Conservation (phyloP, 2,113 vertebrate genomes). For the Phylloscopus trochiloides region DNA sequence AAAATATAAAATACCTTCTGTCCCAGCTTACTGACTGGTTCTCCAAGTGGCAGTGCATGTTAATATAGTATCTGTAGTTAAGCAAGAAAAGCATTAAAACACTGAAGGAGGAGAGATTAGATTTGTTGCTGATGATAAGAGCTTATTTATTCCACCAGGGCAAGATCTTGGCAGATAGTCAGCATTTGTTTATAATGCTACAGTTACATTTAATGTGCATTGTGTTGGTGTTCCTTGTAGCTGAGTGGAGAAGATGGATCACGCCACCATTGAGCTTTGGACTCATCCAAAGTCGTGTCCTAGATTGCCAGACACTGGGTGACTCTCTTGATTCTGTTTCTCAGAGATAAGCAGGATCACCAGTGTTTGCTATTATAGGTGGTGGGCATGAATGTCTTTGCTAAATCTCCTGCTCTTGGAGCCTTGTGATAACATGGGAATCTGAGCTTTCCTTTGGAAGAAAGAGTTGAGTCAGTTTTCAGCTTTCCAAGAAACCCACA, state of each 20-base stretch:
- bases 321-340: neutral
- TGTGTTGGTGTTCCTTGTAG: neutral
- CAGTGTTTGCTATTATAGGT: fast-evolving
- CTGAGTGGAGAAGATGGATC: neutral
- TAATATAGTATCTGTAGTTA: neutral
- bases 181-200: neutral
- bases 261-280: fast-evolving
- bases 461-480: neutral
- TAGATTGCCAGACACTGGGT: neutral
- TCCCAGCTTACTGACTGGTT: constrained; percentile 7
- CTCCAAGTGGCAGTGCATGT: constrained; percentile 31
- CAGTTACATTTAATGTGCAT: neutral
- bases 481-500: neutral
- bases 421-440: neutral
- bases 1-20: constrained; percentile 30
- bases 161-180: neutral
- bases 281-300: neutral
- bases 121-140: neutral
- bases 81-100: constrained; percentile 2
- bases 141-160: neutral
- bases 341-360: neutral
- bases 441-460: neutral
- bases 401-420: neutral
- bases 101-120: neutral
- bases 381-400: neutral